Conservation (phyloP, 1,140 invertebrate species). For the Artemia franciscana region DNA sequence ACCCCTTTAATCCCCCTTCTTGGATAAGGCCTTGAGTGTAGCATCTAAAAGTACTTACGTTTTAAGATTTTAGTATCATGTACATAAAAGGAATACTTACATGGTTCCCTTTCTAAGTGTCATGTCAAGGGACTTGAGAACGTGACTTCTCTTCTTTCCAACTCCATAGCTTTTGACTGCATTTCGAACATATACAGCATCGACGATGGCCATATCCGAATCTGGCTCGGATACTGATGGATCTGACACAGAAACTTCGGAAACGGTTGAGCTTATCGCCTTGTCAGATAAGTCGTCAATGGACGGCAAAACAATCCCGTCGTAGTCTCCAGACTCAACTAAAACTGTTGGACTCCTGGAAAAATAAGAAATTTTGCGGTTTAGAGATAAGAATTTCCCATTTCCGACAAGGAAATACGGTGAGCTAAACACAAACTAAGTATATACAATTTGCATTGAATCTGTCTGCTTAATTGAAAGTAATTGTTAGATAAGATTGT, state of each 20-base stretch:
- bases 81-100: slow-evolving; percentile 3
- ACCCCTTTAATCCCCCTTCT: too few relatives aligned
- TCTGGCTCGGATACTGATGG: neutral
- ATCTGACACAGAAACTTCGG: neutral
- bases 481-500: too few relatives aligned
- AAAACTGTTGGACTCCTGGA: neutral
- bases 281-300: neutral
- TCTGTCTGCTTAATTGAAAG: too few relatives aligned
- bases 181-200: slow-evolving; percentile 10
- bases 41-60: too few relatives aligned
- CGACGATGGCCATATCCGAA: neutral
- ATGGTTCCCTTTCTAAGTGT: slow-evolving; percentile 10
- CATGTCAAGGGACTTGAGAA: slow-evolving; percentile 10
- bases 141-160: slow-evolving; percentile 7
- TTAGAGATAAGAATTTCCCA: too few relatives aligned
- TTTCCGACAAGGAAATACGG: too few relatives aligned
- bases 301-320: neutral
- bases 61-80: too few relatives aligned
- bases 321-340: neutral
- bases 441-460: too few relatives aligned
- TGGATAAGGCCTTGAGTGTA: too few relatives aligned
- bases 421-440: too few relatives aligned
- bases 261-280: neutral
- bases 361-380: neutral
- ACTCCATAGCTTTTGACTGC: slow-evolving; percentile 10